Conservation (phyloP, 1,140 invertebrate genomes). For the Drosophila nebulosa region DNA sequence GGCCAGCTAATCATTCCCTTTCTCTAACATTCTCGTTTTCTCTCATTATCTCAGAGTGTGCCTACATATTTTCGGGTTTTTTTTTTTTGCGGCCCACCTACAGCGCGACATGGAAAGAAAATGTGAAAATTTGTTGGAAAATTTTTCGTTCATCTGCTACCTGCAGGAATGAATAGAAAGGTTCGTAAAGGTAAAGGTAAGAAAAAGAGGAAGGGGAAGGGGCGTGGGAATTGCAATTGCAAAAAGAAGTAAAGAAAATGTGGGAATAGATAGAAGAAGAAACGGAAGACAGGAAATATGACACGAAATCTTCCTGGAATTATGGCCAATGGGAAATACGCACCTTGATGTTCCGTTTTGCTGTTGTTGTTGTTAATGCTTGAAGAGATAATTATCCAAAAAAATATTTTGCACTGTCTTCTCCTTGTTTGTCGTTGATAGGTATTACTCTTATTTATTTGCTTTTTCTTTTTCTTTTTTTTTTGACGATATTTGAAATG, state of each 20-base stretch:
- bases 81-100: neutral
- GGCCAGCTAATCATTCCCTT: neutral
- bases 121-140: constrained; percentile 46
- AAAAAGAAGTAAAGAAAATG: constrained; percentile 20
- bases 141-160: constrained; percentile 37
- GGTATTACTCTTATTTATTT: neutral
- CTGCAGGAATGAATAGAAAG: constrained; percentile 29
- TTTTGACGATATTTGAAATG: constrained; percentile 1
- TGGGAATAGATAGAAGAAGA: constrained; percentile 63
- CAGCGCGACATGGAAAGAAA: constrained; percentile 27
- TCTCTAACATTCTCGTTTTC: neutral
- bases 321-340: constrained; percentile 37
- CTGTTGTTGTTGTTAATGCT: neutral
- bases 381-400: neutral
- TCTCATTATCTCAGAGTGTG: neutral
- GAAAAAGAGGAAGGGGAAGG: constrained; percentile 46
- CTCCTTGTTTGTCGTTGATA: neutral
- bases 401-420: neutral
- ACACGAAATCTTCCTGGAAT: constrained; percentile 31
- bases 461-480: neutral
- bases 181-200: constrained; percentile 6
- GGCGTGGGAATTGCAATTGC: constrained; percentile 59
- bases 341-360: neutral
- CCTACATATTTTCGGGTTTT: neutral
- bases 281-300: constrained; percentile 62